Conservation (phyloP, 2,113 vertebrate species). For the Strix uralensis region DNA sequence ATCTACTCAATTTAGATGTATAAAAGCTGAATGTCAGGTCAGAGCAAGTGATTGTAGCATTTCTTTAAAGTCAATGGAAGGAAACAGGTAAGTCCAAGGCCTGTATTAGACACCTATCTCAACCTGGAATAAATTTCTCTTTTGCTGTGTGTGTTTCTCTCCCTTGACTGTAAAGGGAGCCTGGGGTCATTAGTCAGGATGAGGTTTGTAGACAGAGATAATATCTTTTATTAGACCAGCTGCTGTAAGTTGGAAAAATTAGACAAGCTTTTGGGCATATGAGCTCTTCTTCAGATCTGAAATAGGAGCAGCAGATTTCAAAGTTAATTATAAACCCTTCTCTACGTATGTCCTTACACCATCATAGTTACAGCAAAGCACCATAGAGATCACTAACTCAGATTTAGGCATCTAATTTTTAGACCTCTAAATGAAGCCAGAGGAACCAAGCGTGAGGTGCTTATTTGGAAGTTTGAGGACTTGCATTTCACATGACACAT, state of each 20-base stretch:
- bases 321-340: constrained; percentile 58
- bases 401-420: constrained; percentile 48
- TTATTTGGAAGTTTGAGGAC: background rate
- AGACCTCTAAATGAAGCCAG: constrained; percentile 3
- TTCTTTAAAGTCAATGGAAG: background rate
- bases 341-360: background rate
- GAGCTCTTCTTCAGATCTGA: constrained; percentile 22
- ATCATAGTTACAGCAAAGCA: constrained; percentile 11
- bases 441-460: background rate
- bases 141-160: background rate
- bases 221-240: constrained; percentile 33
- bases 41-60: background rate
- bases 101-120: background rate
- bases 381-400: background rate
- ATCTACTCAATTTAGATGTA: background rate
- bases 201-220: background rate
- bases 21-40: background rate
- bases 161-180: background rate
- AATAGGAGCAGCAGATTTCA: constrained; percentile 42
- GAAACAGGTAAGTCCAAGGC: background rate
- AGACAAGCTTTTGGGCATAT: constrained; percentile 4
- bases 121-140: background rate
- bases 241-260: constrained; percentile 45
- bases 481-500: background rate
- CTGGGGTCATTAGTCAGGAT: background rate